Conservation (phyloP, 2,797 vertebrate genomes). For the Vireo griseus region DNA sequence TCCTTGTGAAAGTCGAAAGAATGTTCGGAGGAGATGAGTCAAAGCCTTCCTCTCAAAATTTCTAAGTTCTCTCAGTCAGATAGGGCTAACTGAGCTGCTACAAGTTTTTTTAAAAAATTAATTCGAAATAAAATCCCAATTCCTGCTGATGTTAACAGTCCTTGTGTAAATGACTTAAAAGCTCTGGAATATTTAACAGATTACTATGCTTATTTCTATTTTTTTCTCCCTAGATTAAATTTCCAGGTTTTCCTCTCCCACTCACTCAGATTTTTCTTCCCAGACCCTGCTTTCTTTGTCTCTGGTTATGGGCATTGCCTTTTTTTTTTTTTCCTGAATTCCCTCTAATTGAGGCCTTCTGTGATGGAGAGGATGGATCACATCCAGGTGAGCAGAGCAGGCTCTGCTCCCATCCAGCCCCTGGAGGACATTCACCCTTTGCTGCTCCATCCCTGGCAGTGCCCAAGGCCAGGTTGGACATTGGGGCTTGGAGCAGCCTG, state of each 20-base stretch:
- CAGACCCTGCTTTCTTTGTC: not conserved
- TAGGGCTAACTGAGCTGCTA: not conserved
- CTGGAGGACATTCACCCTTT: not conserved
- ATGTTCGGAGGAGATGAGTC: not conserved
- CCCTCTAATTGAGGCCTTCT: not conserved
- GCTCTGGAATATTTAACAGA: not conserved
- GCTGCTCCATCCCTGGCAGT: not conserved
- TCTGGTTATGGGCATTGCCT: fast-evolving
- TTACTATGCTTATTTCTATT: not conserved
- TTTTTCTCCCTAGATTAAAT: not conserved
- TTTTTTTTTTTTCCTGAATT: not conserved
- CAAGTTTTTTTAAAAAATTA: too few relatives aligned
- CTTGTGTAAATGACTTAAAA: not conserved
- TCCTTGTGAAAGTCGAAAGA: not conserved
- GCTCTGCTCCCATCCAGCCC: not conserved
- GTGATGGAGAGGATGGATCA: not conserved
- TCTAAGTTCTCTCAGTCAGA: not conserved
- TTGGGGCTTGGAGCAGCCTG: not conserved
- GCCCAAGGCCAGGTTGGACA: not conserved
- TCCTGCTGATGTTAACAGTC: not conserved
- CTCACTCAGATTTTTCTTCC: not conserved
- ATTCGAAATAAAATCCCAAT: fast-evolving
- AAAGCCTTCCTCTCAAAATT: not conserved
- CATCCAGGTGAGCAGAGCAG: not conserved
- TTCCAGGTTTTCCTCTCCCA: not conserved